A percentile compares a stretch with the other conserved stretches of the same genome.
Conservation (phyloP, 2,888 invertebrate species). For the Andrena flavipes region DNA sequence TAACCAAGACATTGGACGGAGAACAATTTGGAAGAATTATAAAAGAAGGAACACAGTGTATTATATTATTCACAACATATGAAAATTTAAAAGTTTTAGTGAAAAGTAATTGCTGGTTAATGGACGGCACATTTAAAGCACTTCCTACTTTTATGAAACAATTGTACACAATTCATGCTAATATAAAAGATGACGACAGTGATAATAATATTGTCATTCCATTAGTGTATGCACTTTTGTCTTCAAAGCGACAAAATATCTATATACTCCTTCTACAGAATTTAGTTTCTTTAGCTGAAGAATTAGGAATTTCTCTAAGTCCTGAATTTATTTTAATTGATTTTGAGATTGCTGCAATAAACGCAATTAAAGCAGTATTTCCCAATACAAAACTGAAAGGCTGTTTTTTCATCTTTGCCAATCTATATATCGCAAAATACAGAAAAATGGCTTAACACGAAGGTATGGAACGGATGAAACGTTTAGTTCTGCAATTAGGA, state of each 20-base stretch:
- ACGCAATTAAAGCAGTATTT: no score
- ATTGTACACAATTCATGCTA: background rate
- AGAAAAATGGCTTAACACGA: no score
- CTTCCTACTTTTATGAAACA: background rate
- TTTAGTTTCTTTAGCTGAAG: slow-evolving; percentile 1
- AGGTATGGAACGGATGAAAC: no score
- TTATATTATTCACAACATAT: slow-evolving; percentile 1
- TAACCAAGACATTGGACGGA: slow-evolving; percentile 1
- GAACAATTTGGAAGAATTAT: background rate
- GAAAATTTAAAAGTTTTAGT: slow-evolving; percentile 3
- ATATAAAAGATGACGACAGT: background rate
- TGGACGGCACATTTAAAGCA: background rate
- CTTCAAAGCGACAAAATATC: slow-evolving; percentile 3
- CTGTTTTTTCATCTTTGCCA: no score
- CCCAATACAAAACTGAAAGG: no score
- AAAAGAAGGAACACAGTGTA: background rate
- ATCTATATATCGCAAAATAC: no score
- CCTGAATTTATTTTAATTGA: background rate
- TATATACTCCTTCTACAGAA: background rate
- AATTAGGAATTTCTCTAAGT: background rate
- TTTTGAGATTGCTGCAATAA: no score
- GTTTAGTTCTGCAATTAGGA: no score
- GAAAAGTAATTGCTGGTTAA: background rate
- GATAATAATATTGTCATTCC: slow-evolving; percentile 1
- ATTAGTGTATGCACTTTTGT: slow-evolving; percentile 1